phyloP scores from a whole-genome alignment of 2,797 vertebrate genomes.

The Characodon lateralis region DNA sequence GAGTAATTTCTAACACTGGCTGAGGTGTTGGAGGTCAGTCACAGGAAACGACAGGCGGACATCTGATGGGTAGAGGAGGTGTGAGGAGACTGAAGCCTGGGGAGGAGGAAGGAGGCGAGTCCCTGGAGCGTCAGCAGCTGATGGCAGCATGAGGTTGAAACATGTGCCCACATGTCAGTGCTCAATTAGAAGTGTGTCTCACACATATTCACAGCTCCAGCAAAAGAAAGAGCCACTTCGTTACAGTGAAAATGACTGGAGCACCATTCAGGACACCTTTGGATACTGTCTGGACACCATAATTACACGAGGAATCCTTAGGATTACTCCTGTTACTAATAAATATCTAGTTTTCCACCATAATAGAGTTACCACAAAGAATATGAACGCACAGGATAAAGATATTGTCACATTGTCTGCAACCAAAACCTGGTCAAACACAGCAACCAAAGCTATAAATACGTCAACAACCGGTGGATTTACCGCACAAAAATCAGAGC shows the following conservation, averaged over 20 bases:
- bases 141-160: constrained; percentile 21
- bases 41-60: constrained; percentile 25
- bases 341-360: neutral
- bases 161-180: constrained; percentile 55
- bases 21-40: constrained; percentile 22
- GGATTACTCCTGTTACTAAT: neutral
- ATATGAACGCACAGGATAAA: neutral
- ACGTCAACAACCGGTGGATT: neutral
- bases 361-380: neutral
- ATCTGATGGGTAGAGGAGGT: constrained; percentile 34
- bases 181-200: constrained; percentile 63
- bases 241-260: constrained; percentile 33
- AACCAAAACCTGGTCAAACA: neutral
- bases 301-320: constrained; percentile 7
- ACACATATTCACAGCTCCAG: constrained; percentile 32
- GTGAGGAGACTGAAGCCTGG: constrained; percentile 24
- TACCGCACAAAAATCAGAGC: neutral
- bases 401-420: neutral
- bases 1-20: neutral
- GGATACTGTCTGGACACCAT: constrained; percentile 37
- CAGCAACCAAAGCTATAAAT: too few relatives aligned
- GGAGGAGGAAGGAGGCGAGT: neutral
- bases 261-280: constrained; percentile 26
- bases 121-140: neutral
- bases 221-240: constrained; percentile 41